Conservation (phyloP, 2,113 vertebrate species). For the Stigmatopora nigra region DNA sequence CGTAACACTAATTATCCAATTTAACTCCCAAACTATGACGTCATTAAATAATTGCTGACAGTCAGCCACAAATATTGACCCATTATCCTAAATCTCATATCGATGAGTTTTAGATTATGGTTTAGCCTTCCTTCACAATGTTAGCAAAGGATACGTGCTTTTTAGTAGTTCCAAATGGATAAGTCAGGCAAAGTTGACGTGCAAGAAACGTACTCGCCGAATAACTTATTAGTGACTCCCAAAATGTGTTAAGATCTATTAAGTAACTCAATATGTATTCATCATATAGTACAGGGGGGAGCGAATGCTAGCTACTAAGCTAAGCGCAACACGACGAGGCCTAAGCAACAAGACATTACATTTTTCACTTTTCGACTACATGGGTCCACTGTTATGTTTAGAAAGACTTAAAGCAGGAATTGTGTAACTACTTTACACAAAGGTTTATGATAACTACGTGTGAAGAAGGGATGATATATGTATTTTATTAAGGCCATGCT, state of each 20-base stretch:
- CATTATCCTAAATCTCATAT: neutral
- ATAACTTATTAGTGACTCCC: too few species aligned
- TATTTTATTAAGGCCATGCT: slow-evolving; percentile 10
- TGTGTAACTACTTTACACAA: neutral
- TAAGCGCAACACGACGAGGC: slow-evolving; percentile 30
- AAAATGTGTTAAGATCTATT: neutral
- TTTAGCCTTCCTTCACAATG: too few species aligned
- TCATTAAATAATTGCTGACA: neutral
- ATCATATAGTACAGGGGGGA: neutral
- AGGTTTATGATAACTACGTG: neutral
- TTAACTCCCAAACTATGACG: too few species aligned
- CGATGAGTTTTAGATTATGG: neutral
- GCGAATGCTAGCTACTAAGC: slow-evolving; percentile 2
- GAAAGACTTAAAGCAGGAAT: neutral
- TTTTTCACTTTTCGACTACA: neutral
- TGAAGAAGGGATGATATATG: neutral
- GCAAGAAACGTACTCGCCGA: neutral
- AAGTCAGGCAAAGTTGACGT: neutral
- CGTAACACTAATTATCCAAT: too few species aligned
- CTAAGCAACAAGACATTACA: slow-evolving; percentile 12
- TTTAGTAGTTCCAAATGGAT: too few species aligned
- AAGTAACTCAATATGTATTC: neutral
- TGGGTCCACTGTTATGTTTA: fast-evolving
- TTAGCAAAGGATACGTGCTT: too few species aligned
- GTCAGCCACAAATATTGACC: neutral